Base-by-base conservation (phyloP, 2,888 invertebrate species). In the Oligia latruncula region DNA sequence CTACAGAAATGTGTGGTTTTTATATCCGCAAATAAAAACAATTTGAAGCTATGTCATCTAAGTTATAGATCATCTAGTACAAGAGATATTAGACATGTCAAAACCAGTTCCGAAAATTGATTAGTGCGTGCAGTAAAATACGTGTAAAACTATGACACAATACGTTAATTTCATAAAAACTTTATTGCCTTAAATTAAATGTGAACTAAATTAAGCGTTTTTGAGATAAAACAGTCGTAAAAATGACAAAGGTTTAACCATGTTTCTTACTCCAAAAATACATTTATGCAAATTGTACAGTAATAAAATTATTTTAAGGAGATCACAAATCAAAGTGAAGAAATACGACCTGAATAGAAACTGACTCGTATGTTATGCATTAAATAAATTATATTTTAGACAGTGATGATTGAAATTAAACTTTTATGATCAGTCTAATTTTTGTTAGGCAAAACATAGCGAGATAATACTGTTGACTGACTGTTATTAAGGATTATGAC, bases 291-390 rank as follows among this genome's bases (percentile, higher is more conserved):
- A 91, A 91, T 89, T 72, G 40, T 62, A 72, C 60, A 82, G 67
- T 82, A 77, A 91, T 86, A 88, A 90, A 90, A 85, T 89, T 88
- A 90, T 89, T 77, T 83, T 86, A 82, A 88, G 78, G 73, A 84
- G 86, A 81, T 82, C 86, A 86, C 89, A 86, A 90, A 89, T 89
- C 87, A 88, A 77, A 75, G 76, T 84, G 83, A 81, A 73, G 79
- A 81, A 75, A 85, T 82, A 83, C 82, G 43, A 77, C 55, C 68
- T 72, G 71, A 77, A 82, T 78, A 68, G 43, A 83, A 68, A 71
- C 77, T 73, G 81, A 80, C 77, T 77, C n/a, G 74, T 72, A 77
- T 74, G 78, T 68, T 85, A 85, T 87, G 89, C 83, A 84, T 83
- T 81, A 74, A 80, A 89, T 89, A 88, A 89, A 88, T 88, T 84